Evolutionary conservation across 92 coral and sea anemone species (phyloP).

Genomic region (Pocillopora meandrina): DNA sequence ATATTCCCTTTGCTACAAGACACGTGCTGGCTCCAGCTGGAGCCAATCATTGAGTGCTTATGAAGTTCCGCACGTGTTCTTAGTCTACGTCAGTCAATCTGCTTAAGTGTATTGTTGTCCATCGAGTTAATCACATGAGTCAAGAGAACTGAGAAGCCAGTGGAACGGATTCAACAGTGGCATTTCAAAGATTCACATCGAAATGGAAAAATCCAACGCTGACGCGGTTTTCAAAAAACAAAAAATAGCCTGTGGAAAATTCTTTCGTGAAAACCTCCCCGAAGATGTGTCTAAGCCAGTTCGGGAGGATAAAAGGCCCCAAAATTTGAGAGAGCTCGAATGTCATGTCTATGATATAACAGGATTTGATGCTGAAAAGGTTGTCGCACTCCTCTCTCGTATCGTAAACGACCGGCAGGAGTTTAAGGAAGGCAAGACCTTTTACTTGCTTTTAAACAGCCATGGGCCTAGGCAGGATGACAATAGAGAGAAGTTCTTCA

Average conservation of each 20-base stretch:
- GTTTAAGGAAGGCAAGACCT: not conserved
- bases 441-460: conserved; percentile 7
- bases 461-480: not conserved
- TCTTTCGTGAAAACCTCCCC: not conserved
- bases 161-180: too few relatives aligned
- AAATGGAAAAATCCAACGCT: not conserved
- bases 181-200: not conserved
- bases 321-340: not conserved
- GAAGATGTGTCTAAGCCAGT: not conserved
- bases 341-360: conserved; percentile 13
- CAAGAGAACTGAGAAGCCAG: too few relatives aligned
- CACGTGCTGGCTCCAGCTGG: not conserved
- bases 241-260: not conserved
- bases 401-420: not conserved
- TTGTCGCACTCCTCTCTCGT: conserved; percentile 21
- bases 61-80: too few relatives aligned
- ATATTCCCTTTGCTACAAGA: not conserved
- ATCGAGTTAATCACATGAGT: too few relatives aligned
- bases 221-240: not conserved
- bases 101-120: too few relatives aligned
- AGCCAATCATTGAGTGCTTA: too few relatives aligned
- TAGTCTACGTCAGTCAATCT: too few relatives aligned
- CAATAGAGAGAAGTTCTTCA: not conserved
- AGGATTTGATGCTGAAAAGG: conserved; percentile 12
- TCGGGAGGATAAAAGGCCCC: not conserved